These are phyloP conservation scores for Tribolium madens DNA, from an alignment of 1,140 invertebrate species.

Conservation along the genomic window DNA sequence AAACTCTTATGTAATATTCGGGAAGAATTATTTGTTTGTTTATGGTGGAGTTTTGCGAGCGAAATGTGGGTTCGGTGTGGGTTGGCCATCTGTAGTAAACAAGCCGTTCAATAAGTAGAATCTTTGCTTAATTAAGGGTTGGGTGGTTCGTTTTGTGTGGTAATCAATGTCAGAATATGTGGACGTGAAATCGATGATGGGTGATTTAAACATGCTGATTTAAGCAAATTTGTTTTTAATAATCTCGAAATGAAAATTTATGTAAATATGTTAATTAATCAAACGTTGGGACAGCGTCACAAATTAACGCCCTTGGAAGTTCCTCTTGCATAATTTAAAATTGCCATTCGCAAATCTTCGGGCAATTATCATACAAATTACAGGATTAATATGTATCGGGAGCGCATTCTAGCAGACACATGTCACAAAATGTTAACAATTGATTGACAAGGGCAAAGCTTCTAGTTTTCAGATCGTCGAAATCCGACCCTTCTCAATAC, in stretches of 20 bases:
- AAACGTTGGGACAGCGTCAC: conserved; percentile 15
- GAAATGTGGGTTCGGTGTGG: conserved; percentile 6
- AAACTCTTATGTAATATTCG: not conserved
- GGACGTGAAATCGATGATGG: conserved; percentile 7
- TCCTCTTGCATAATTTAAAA: conserved; percentile 22
- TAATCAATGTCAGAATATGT: conserved; percentile 24
- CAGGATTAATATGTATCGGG: conserved; percentile 15
- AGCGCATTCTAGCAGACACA: not conserved
- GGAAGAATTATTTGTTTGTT: not conserved
- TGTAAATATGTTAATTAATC: conserved; percentile 34
- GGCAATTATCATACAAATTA: conserved; percentile 11
- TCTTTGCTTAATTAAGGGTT: conserved; percentile 34
- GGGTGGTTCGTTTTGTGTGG: conserved; percentile 4
- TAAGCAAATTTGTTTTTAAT: conserved; percentile 30
- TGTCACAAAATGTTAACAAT: conserved; percentile 23
- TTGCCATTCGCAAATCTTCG: not conserved
- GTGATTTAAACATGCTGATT: not conserved
- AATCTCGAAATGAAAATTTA: conserved; percentile 19
- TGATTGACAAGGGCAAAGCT: conserved; percentile 20
- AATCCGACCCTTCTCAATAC: conserved; percentile 7
- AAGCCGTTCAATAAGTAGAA: conserved; percentile 33
- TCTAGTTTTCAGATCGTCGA: conserved; percentile 18
- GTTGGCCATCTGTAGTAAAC: conserved; percentile 25
- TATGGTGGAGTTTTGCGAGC: not conserved
- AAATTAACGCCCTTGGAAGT: not conserved